Conservation (phyloP, 2,797 vertebrate species). For the Pyrocephalus nanus region DNA sequence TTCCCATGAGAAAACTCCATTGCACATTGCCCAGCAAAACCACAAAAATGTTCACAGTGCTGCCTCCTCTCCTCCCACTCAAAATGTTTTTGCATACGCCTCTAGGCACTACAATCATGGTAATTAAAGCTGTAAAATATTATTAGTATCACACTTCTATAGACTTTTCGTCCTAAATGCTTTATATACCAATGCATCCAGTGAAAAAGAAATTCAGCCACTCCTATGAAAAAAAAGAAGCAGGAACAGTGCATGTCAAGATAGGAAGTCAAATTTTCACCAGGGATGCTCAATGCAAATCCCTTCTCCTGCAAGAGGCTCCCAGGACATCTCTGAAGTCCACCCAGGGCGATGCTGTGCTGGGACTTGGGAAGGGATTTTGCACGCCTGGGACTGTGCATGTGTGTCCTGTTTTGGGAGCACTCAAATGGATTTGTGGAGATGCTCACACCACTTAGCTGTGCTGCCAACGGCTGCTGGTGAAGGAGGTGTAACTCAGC, state of each 20-base stretch:
- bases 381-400: neutral
- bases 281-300: neutral
- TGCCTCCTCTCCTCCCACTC: conserved; percentile 61
- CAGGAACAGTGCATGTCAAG: fast-evolving
- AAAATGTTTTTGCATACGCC: conserved; percentile 45
- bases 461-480: neutral
- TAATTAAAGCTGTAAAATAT: conserved; percentile 67
- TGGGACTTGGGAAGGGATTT: neutral
- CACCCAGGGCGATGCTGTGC: neutral
- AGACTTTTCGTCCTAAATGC: neutral
- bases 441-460: neutral
- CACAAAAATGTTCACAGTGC: conserved; percentile 60
- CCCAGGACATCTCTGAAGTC: neutral
- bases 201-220: neutral
- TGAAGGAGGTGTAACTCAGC: neutral
- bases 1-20: conserved; percentile 70
- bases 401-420: fast-evolving
- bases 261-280: neutral
- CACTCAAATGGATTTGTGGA: neutral
- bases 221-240: neutral
- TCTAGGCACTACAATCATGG: conserved; percentile 48
- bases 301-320: neutral
- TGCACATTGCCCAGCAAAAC: conserved; percentile 59
- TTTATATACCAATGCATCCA: neutral
- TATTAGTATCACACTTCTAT: conserved; percentile 18